phyloP scores from a whole-genome alignment of 2,888 invertebrate species.

The Rutpela maculata region DNA sequence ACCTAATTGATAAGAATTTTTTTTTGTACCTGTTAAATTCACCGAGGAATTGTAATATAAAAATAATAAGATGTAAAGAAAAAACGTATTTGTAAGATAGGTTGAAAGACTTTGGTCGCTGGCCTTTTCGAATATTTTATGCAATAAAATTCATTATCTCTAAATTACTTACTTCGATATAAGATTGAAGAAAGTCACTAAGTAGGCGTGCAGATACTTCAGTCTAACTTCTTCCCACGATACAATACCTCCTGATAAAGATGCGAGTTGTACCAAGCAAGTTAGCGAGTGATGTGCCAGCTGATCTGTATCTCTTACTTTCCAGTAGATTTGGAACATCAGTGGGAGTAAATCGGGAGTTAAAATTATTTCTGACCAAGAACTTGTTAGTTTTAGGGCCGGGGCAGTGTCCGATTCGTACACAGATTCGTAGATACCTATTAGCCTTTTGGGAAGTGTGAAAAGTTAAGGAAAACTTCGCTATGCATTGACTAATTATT shows the following conservation, averaged over 20 bases:
- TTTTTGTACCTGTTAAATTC: no score
- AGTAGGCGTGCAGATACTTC: constrained; percentile 78
- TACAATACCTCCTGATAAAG: constrained; percentile 78
- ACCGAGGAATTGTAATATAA: no score
- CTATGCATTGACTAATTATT: background rate
- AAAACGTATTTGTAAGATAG: no score
- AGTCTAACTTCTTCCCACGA: constrained; percentile 73
- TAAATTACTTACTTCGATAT: constrained; percentile 74
- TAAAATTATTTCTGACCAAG: constrained; percentile 87
- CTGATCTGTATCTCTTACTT: constrained; percentile 85
- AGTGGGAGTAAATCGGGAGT: constrained; percentile 85
- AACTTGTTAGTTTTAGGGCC: constrained; percentile 78
- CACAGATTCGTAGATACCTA: constrained; percentile 83
- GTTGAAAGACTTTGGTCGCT: no score
- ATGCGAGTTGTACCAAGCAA: constrained; percentile 88
- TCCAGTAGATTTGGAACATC: constrained; percentile 89
- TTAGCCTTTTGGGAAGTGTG: constrained; percentile 81
- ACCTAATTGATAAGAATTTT: no score
- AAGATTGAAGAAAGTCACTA: constrained; percentile 79
- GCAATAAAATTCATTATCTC: no score
- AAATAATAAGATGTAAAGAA: no score
- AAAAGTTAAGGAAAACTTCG: constrained; percentile 56
- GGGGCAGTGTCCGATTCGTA: constrained; percentile 81
- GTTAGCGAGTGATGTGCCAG: constrained; percentile 86
- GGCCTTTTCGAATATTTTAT: no score